Conservation (phyloP, 1,140 invertebrate genomes). For the Brachionus paranguensis region DNA sequence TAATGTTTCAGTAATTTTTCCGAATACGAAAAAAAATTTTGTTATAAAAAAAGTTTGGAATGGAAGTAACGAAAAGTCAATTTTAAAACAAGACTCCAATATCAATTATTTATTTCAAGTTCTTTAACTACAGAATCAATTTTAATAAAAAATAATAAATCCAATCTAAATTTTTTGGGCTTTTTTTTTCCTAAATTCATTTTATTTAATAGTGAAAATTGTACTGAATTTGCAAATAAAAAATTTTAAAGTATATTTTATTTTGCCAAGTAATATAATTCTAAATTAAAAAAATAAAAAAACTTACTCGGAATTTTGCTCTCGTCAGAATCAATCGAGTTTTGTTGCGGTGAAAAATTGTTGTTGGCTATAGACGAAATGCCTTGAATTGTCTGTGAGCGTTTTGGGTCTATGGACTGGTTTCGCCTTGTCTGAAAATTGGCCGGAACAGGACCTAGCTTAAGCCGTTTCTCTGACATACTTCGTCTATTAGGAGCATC, state of each 20-base stretch:
- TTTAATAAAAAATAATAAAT: too few relatives aligned
- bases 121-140: too few relatives aligned
- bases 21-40: too few relatives aligned
- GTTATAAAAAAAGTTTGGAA: too few relatives aligned
- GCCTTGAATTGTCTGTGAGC: conserved; percentile 3
- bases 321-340: neutral
- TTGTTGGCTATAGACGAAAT: neutral
- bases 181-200: too few relatives aligned
- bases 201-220: too few relatives aligned
- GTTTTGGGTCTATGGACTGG: conserved; percentile 16
- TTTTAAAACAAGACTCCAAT: too few relatives aligned
- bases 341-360: neutral
- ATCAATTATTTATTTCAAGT: too few relatives aligned
- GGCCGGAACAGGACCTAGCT: neutral
- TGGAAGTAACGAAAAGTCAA: too few relatives aligned
- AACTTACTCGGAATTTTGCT: conserved; percentile 1
- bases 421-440: conserved; percentile 17
- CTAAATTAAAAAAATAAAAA: neutral
- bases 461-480: conserved; percentile 36
- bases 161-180: too few relatives aligned
- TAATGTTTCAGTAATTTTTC: too few relatives aligned
- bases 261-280: neutral
- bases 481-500: conserved; percentile 28
- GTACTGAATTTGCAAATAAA: too few relatives aligned
- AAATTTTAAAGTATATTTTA: neutral